A percentile compares a stretch with the other conserved stretches of the same genome.
Conservation (phyloP, 2,888 invertebrate genomes). For the Agonopterix arenella region DNA sequence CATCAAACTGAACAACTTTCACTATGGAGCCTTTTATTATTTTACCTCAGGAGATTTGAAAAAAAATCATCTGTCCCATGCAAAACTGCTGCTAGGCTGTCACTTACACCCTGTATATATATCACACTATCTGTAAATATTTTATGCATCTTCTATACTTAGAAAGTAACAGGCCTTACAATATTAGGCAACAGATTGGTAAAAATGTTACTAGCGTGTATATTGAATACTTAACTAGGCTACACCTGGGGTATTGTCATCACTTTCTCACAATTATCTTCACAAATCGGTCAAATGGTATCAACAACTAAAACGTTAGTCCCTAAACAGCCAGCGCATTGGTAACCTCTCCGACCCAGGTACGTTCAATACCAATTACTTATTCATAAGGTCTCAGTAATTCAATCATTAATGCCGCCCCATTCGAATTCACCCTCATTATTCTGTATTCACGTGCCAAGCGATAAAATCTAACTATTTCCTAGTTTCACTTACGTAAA, state of each 20-base stretch:
- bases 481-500: constrained; percentile 7
- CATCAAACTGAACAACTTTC: no score
- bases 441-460: constrained; percentile 3
- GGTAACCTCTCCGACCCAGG: not conserved
- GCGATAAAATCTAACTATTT: constrained; percentile 11
- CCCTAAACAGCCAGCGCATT: not conserved
- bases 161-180: no score
- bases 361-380: constrained; percentile 5
- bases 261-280: not conserved
- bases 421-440: constrained; percentile 3
- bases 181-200: not conserved
- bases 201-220: not conserved
- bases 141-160: no score
- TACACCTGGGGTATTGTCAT: not conserved
- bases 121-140: no score
- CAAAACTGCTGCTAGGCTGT: no score
- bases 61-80: no score
- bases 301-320: not conserved
- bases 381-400: constrained; percentile 7
- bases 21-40: no score
- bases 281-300: not conserved
- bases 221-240: not conserved
- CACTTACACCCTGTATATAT: no score
- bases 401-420: constrained; percentile 7
- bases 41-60: no score